These are phyloP conservation scores for Diphyllodes magnificus DNA, from an alignment of 2,113 vertebrate genomes.

Conservation along the genomic window DNA sequence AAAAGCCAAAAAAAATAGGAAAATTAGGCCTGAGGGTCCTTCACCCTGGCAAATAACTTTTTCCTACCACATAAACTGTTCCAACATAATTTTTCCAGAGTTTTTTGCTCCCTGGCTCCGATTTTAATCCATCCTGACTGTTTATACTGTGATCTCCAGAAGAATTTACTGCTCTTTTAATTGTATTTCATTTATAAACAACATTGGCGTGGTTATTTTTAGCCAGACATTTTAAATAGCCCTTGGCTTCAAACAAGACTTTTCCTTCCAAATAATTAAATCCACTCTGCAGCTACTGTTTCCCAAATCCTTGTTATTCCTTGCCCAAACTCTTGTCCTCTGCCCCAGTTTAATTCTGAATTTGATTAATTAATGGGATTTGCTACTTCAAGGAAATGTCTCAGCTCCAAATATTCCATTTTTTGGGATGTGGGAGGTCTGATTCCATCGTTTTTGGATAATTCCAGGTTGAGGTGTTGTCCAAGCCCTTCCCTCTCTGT, in stretches of 20 bases:
- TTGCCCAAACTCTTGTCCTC: background rate
- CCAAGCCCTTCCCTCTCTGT: background rate
- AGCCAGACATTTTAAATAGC: background rate
- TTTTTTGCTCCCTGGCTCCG: background rate
- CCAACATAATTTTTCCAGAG: background rate
- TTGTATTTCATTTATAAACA: background rate
- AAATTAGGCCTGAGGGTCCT: background rate
- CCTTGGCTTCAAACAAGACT: background rate
- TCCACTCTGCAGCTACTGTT: background rate
- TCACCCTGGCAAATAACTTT: background rate
- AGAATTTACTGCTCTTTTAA: background rate
- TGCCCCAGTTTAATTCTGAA: background rate
- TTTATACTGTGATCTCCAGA: too few relatives aligned
- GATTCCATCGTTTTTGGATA: background rate
- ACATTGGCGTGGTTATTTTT: background rate
- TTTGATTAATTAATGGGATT: background rate
- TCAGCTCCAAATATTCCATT: background rate
- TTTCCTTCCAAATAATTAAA: background rate
- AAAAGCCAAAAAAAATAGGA: background rate
- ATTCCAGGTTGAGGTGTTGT: background rate
- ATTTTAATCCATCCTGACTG: background rate
- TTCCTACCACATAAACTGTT: background rate
- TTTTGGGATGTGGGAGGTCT: background rate
- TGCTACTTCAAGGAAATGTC: background rate
- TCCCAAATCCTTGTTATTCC: background rate